Conservation (phyloP, 2,888 invertebrate genomes). For the Sphaerophoria taeniata region DNA sequence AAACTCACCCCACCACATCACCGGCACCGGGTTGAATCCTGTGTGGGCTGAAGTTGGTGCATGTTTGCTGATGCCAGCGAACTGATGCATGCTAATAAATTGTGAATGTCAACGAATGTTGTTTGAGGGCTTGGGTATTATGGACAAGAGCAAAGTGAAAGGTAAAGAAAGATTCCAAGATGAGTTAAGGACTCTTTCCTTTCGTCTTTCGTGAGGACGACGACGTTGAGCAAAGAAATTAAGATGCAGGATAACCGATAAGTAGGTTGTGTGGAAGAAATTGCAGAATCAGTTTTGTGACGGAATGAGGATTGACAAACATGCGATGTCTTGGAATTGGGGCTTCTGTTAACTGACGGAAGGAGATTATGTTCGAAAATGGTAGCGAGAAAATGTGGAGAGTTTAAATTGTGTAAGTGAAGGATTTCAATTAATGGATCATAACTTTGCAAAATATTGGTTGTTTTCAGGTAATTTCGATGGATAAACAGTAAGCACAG, state of each 20-base stretch:
- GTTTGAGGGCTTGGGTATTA: background rate
- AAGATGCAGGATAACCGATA: slow-evolving; percentile 27
- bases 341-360: background rate
- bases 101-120: slow-evolving; percentile 53
- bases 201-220: slow-evolving; percentile 27
- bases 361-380: too few species aligned
- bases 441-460: too few species aligned
- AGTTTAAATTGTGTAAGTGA: too few species aligned
- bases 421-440: too few species aligned
- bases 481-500: too few species aligned
- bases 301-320: background rate
- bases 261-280: slow-evolving; percentile 11
- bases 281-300: slow-evolving; percentile 14
- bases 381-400: too few species aligned
- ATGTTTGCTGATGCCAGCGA: slow-evolving; percentile 68
- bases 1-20: background rate
- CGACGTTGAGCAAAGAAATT: slow-evolving; percentile 13
- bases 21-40: slow-evolving; percentile 1
- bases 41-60: slow-evolving; percentile 62
- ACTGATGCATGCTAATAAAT: slow-evolving; percentile 66
- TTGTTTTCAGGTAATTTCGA: too few species aligned
- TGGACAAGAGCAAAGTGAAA: background rate
- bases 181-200: slow-evolving; percentile 29
- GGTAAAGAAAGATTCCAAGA: slow-evolving; percentile 30
- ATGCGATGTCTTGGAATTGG: background rate